phyloP scores from a whole-genome alignment of 2,113 vertebrate species.

The Triplophysa siluroides region DNA sequence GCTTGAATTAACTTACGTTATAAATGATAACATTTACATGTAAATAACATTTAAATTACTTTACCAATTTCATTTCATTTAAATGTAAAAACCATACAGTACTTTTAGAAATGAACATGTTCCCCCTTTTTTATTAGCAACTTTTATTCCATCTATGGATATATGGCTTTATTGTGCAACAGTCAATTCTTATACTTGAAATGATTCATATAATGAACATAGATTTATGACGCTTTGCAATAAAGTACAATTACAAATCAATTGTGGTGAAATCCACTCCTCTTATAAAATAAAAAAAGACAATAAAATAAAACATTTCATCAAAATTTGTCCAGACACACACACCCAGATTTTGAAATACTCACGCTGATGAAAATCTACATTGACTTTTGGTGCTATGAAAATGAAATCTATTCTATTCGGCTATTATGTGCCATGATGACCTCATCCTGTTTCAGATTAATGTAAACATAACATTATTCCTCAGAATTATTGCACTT shows the following conservation, averaged over 20 bases:
- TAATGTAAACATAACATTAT: conserved; percentile 27
- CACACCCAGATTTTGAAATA: background rate
- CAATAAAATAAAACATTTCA: conserved; percentile 22
- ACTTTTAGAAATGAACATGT: no score
- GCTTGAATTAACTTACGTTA: no score
- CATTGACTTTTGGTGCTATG: background rate
- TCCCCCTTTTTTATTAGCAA: background rate
- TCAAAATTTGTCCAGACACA: background rate
- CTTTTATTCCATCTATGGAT: background rate
- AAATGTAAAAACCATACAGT: no score
- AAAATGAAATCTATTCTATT: background rate
- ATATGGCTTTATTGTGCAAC: background rate
- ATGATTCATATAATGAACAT: background rate
- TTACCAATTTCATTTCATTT: no score
- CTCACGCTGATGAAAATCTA: background rate
- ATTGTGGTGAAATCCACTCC: background rate
- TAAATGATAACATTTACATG: no score
- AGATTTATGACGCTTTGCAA: conserved; percentile 7
- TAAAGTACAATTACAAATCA: conserved; percentile 1
- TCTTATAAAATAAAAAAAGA: conserved; percentile 14
- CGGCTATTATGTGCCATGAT: conserved; percentile 6
- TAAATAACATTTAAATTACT: no score
- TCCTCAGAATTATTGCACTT: background rate
- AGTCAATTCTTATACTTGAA: no score
- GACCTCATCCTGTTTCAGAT: conserved; percentile 18